Evolutionary conservation across 2,797 vertebrate species (phyloP).

Genomic region (Melanotaenia trifasciata): DNA sequence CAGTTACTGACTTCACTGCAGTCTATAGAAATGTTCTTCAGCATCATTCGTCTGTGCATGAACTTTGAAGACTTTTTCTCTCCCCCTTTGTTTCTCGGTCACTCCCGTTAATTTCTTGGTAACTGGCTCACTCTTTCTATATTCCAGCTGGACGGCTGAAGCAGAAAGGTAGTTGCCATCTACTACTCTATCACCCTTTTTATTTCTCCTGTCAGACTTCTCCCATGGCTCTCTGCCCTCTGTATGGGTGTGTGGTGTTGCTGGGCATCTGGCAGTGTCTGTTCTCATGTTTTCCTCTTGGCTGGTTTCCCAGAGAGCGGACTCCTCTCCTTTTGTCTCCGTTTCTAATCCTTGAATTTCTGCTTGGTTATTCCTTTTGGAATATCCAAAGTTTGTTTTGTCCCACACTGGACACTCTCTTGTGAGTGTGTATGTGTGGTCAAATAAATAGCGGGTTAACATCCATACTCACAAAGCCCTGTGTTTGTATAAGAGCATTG

Average conservation of each 20-base stretch:
- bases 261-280: conserved; percentile 61
- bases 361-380: conserved; percentile 53
- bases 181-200: conserved; percentile 63
- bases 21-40: conserved; percentile 41
- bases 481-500: conserved; percentile 66
- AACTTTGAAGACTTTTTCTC: conserved; percentile 46
- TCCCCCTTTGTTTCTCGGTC: conserved; percentile 41
- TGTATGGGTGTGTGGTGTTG: conserved; percentile 71
- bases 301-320: conserved; percentile 48
- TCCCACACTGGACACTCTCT: conserved; percentile 43
- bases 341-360: conserved; percentile 48
- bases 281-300: conserved; percentile 55
- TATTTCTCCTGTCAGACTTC: conserved; percentile 50
- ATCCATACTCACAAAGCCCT: conserved; percentile 72
- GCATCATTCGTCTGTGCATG: conserved; percentile 48
- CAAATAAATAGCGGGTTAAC: conserved; percentile 41
- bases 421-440: conserved; percentile 48
- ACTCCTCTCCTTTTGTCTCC: conserved; percentile 35
- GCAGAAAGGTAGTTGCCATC: conserved; percentile 84
- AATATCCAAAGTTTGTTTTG: conserved; percentile 54
- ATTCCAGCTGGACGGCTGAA: conserved; percentile 86
- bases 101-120: conserved; percentile 59
- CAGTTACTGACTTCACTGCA: conserved; percentile 29
- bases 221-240: conserved; percentile 58
- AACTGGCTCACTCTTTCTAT: conserved; percentile 77